Conservation (phyloP, 2,888 invertebrate genomes). For the Melipona beecheii region DNA sequence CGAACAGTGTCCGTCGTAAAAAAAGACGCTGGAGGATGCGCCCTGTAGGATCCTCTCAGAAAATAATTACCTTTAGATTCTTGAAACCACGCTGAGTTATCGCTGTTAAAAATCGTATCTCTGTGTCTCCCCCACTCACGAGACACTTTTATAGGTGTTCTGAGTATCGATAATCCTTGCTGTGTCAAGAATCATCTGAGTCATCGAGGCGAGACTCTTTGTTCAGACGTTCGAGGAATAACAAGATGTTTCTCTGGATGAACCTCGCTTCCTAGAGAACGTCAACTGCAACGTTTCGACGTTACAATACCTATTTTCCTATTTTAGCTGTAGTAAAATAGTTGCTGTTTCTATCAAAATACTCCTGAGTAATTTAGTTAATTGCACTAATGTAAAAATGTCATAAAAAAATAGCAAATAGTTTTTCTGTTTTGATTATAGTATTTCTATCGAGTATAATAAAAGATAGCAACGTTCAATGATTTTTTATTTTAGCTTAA, state of each 20-base stretch:
- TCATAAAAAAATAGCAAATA: not conserved
- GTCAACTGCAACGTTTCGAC: not conserved
- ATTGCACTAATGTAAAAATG: not conserved
- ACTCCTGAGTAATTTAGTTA: not conserved
- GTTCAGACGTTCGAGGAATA: not conserved
- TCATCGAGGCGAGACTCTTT: slow-evolving; percentile 7
- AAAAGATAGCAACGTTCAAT: too few species aligned
- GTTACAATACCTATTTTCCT: too few species aligned
- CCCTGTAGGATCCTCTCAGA: slow-evolving; percentile 53
- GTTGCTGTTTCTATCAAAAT: not conserved
- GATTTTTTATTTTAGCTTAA: too few species aligned
- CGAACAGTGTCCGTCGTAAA: slow-evolving; percentile 58
- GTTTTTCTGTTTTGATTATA: too few species aligned
- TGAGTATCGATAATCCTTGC: slow-evolving; percentile 36
- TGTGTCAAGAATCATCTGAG: slow-evolving; percentile 27
- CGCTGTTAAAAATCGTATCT: slow-evolving; percentile 66
- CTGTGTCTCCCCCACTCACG: not conserved
- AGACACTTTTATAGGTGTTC: slow-evolving; percentile 58
- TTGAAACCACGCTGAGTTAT: slow-evolving; percentile 58
- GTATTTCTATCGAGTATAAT: too few species aligned
- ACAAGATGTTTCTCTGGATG: not conserved
- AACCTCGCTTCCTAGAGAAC: not conserved
- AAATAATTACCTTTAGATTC: slow-evolving; percentile 69
- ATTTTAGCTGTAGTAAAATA: not conserved
- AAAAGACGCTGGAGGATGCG: slow-evolving; percentile 35